phyloP scores from a whole-genome alignment of 2,797 vertebrate genomes.

The Clarias fuscus region DNA sequence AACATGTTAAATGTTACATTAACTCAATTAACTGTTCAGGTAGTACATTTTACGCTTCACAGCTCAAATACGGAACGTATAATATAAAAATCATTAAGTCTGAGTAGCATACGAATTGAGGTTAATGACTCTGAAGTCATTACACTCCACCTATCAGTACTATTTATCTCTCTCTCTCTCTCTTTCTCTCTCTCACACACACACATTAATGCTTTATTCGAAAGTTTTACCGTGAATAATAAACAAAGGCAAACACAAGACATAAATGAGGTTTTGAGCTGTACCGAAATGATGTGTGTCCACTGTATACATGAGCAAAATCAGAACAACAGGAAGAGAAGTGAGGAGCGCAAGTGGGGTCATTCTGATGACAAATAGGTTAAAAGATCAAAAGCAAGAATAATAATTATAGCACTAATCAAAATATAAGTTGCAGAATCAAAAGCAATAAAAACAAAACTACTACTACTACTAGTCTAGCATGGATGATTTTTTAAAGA shows the following conservation, averaged over 20 bases:
- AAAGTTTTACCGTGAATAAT: neutral
- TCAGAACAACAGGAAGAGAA: constrained; percentile 17
- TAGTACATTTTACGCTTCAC: neutral
- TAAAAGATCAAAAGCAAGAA: neutral
- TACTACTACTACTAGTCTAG: neutral
- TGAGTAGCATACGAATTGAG: neutral
- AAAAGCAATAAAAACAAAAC: neutral
- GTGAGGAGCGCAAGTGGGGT: neutral
- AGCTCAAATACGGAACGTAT: neutral
- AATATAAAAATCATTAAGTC: constrained; percentile 12
- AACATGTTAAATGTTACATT: neutral
- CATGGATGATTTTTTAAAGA: neutral
- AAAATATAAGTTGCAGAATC: neutral
- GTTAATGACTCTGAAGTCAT: constrained; percentile 15
- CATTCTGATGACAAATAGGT: neutral
- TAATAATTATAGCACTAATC: neutral
- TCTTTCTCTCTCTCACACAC: too few relatives aligned
- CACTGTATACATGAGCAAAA: neutral
- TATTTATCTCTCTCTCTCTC: neutral
- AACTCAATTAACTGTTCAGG: neutral
- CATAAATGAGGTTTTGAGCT: neutral
- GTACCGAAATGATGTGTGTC: too few relatives aligned
- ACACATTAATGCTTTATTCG: neutral
- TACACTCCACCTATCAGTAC: neutral
- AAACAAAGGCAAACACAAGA: neutral